Base-by-base conservation (phyloP, 2,113 vertebrate species). In the Genyomyrus donnyi region DNA sequence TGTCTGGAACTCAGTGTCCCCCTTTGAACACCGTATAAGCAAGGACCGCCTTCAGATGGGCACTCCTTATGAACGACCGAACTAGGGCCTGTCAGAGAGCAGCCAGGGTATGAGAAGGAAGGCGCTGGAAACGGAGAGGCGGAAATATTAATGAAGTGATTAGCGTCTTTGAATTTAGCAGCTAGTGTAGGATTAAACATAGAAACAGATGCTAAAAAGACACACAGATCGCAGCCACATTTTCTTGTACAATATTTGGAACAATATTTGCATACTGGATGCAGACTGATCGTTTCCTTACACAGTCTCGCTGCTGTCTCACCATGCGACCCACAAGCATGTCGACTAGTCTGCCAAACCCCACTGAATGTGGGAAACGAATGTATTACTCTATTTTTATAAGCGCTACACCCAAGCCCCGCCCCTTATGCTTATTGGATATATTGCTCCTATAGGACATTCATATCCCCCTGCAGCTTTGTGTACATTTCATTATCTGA, bases 261-360 rank as follows among this genome's bases (percentile, higher is more conserved):
- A 85, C 11, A 48, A 48, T 24, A 85, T 85, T 24, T n/a, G 39
- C 7, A 46, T 46, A 27, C 9, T 85, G 39, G 74, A 24, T 13
- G 62, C 83, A 48, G 19, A 48, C 83, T 48, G 80, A 24, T 45
- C 24, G 27, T 62, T 48, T 24, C 31, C 52, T 53, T 53, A 31
- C 24, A 31, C 24, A 21, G 48, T 56, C 42, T 83, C 77, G 1
- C 11, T 46, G 39, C 31, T 10, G 31, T 53, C 58, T 95, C 94
- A 95, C 95, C 94, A 95, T 93, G 88, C 83, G 90, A 90, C 93
- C 94, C 94, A 94, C 92, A 92, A 92, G 90, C 92, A 94, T 92
- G 91, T 91, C 92, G 91, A 92, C 90, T 93, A 92, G 95, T 93
- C 94, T 94, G 94, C 93, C 94, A 90, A 91, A 92, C 92, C 94